Evolutionary conservation across 2,888 invertebrate species (phyloP).

Genomic region (Lypha dubia): DNA sequence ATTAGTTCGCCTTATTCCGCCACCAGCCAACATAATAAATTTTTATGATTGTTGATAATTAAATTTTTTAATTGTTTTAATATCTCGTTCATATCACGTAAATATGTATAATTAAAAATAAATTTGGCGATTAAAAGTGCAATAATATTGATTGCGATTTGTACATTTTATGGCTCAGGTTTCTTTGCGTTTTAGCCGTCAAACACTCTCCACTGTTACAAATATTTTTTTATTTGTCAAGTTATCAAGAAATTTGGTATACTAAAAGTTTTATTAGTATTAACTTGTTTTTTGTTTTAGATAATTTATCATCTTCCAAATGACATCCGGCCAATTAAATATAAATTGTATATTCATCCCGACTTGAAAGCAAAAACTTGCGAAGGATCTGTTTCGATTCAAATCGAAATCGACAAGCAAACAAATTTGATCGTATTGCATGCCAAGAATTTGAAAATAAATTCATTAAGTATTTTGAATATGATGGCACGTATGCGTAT

Average conservation of each 20-base stretch:
- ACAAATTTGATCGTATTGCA: slow-evolving; percentile 80
- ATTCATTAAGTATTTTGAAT: slow-evolving; percentile 77
- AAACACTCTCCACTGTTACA: background rate
- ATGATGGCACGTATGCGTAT: slow-evolving; percentile 80
- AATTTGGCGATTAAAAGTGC: slow-evolving; percentile 9
- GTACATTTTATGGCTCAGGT: background rate
- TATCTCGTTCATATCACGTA: background rate
- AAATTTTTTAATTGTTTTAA: background rate
- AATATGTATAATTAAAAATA: slow-evolving; percentile 10
- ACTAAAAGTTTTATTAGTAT: background rate
- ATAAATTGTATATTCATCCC: slow-evolving; percentile 78
- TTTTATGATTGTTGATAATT: background rate
- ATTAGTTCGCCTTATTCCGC: background rate
- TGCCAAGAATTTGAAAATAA: slow-evolving; percentile 77
- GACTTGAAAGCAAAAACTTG: slow-evolving; percentile 75
- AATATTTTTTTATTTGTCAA: background rate
- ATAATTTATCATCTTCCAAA: slow-evolving; percentile 78
- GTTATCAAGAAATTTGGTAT: background rate
- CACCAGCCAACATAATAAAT: background rate
- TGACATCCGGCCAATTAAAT: slow-evolving; percentile 77
- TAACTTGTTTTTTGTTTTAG: slow-evolving; percentile 71
- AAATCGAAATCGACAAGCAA: slow-evolving; percentile 74
- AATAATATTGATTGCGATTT: background rate
- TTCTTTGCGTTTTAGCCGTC: background rate
- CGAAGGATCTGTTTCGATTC: slow-evolving; percentile 79